These are phyloP conservation scores for Mylabris sibirica DNA, from an alignment of 2,888 invertebrate genomes.

Conservation along the genomic window DNA sequence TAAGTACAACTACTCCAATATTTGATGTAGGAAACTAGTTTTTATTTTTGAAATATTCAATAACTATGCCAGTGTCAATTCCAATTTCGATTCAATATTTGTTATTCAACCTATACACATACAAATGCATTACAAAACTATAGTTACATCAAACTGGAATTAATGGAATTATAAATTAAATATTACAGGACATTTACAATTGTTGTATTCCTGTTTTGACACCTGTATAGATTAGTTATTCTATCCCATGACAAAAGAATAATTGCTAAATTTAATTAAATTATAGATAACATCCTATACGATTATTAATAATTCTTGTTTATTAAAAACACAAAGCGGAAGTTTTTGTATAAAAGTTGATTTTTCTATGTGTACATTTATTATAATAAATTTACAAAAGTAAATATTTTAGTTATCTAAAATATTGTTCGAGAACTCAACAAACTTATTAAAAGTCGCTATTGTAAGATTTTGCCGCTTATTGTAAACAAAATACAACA, in stretches of 20 bases:
- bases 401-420: conserved; percentile 5
- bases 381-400: conserved; percentile 3
- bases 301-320: neutral
- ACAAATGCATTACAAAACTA: neutral
- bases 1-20: too few species aligned
- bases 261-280: neutral
- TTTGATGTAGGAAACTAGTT: neutral
- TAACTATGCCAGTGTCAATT: neutral
- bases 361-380: neutral
- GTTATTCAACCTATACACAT: neutral
- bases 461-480: neutral
- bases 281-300: neutral
- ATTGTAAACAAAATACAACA: neutral
- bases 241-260: neutral
- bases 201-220: neutral
- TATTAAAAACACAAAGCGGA: neutral
- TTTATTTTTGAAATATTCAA: conserved; percentile 11
- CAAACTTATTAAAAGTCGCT: neutral
- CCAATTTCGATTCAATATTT: neutral
- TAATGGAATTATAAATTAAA: neutral
- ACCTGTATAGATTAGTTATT: neutral
- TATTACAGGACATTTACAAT: neutral
- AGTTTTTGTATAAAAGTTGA: neutral
- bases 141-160: neutral
- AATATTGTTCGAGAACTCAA: neutral